These are phyloP conservation scores for Oreochromis tanganicae DNA, from an alignment of 2,113 vertebrate species.

Conservation along the genomic window DNA sequence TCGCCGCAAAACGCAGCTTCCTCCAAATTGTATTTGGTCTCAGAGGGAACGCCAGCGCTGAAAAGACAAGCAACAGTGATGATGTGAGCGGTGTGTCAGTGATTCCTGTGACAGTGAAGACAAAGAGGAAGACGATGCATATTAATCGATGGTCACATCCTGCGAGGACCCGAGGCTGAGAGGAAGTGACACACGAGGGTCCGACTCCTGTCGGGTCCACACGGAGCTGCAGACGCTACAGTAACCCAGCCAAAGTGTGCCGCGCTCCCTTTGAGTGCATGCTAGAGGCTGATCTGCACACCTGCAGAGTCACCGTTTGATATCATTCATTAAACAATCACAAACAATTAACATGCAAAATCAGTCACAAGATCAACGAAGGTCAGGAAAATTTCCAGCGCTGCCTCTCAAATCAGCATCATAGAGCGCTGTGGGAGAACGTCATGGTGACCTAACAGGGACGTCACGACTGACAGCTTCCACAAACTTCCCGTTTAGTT, in stretches of 20 bases:
- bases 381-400: background rate
- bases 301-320: background rate
- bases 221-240: background rate
- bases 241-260: background rate
- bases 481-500: accelerated
- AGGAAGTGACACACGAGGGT: background rate
- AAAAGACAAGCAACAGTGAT: background rate
- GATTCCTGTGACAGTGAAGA: background rate
- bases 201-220: background rate
- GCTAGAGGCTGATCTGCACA: background rate
- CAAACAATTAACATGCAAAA: background rate
- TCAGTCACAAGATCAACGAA: background rate
- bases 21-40: background rate
- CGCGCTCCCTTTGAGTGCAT: too few species aligned
- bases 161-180: background rate
- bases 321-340: accelerated
- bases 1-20: background rate
- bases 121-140: background rate
- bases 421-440: background rate
- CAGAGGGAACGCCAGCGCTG: background rate
- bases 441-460: background rate
- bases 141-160: background rate
- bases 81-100: background rate
- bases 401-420: background rate
- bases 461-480: accelerated